These are phyloP conservation scores for Tauraco erythrolophus DNA, from an alignment of 2,113 vertebrate genomes.

Conservation along the genomic window DNA sequence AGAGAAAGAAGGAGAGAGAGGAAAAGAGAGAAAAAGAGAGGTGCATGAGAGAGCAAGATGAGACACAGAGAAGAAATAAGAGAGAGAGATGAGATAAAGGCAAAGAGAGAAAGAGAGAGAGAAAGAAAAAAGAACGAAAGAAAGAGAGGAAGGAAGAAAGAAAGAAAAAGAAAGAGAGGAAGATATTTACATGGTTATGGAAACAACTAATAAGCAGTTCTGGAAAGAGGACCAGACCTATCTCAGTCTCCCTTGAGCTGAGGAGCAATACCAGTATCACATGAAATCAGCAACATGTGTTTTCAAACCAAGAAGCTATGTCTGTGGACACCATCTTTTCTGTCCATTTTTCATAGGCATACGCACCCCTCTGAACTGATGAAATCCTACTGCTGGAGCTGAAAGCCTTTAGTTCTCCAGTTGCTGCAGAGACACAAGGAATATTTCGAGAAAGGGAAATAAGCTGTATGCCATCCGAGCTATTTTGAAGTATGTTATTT, in stretches of 20 bases:
- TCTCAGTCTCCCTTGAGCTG: not conserved
- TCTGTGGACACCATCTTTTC: not conserved
- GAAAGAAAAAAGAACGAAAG: too few relatives aligned
- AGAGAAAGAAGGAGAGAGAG: too few relatives aligned
- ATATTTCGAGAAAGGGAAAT: not conserved
- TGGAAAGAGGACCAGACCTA: not conserved
- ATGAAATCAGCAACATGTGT: fast-evolving
- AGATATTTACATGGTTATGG: not conserved
- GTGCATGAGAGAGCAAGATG: too few relatives aligned
- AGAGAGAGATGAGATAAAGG: too few relatives aligned
- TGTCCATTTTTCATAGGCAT: not conserved
- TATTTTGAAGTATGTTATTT: not conserved
- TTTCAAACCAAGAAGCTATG: not conserved
- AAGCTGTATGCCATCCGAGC: not conserved
- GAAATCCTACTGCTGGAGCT: not conserved
- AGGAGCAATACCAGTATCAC: not conserved
- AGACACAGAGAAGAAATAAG: too few relatives aligned
- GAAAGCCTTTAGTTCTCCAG: not conserved
- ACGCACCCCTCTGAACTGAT: not conserved
- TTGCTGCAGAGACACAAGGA: not conserved
- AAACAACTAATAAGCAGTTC: not conserved
- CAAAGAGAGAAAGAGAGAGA: fast-evolving
- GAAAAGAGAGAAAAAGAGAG: too few relatives aligned
- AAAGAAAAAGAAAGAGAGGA: fast-evolving
- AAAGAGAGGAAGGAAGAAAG: fast-evolving